Percentiles rank a stretch among this genome's conserved stretches.
Evolutionary conservation across 2,888 invertebrate species (phyloP).

Genomic region (Hirudinaria manillensis): DNA sequence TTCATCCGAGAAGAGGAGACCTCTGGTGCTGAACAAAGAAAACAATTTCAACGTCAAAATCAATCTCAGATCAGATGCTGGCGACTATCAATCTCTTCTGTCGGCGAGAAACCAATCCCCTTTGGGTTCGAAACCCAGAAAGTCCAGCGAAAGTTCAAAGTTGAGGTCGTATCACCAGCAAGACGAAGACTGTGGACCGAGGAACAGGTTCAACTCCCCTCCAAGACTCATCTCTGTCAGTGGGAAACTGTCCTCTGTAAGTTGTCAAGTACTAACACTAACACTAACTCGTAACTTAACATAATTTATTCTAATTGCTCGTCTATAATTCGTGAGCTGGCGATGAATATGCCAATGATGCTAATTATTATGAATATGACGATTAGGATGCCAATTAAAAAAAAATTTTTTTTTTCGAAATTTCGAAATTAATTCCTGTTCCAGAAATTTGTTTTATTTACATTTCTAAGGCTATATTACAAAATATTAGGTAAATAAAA

Average conservation of each 20-base stretch:
- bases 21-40: slow-evolving; percentile 18
- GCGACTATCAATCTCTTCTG: neutral
- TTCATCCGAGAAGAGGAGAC: neutral
- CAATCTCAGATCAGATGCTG: neutral
- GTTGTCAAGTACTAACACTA: neutral
- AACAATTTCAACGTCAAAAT: slow-evolving; percentile 11
- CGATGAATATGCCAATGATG: too few species aligned
- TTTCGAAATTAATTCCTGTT: too few species aligned
- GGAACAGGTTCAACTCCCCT: neutral
- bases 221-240: slow-evolving; percentile 14
- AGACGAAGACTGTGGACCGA: neutral
- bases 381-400: too few species aligned
- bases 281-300: too few species aligned
- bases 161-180: neutral
- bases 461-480: too few species aligned
- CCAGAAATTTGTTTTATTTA: too few species aligned
- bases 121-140: neutral
- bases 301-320: too few species aligned
- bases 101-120: neutral
- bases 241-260: slow-evolving; percentile 11
- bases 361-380: too few species aligned
- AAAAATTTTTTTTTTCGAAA: too few species aligned
- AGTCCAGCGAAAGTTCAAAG: neutral
- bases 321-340: too few species aligned
- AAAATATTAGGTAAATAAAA: too few species aligned